Conservation (phyloP, 2,113 vertebrate species). For the Patagioenas fasciata region DNA sequence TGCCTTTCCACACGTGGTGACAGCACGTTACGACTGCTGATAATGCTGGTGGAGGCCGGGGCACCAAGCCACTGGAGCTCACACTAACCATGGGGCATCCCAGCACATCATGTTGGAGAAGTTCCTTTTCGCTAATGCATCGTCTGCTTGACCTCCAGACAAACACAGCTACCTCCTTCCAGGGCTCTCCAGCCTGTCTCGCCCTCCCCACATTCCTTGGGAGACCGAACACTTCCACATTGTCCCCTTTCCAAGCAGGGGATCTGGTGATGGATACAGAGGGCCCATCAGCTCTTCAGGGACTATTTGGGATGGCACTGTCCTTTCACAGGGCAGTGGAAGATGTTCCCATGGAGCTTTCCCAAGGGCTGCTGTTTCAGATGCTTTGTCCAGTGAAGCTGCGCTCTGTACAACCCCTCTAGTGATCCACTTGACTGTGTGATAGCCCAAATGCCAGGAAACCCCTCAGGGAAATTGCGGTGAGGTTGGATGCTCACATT, state of each 20-base stretch:
- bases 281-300: not conserved
- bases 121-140: not conserved
- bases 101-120: not conserved
- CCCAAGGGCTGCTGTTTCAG: not conserved
- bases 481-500: not conserved
- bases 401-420: not conserved
- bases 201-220: not conserved
- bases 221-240: not conserved
- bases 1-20: not conserved
- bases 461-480: not conserved
- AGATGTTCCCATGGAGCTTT: fast-evolving
- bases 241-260: not conserved
- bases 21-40: fast-evolving
- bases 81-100: fast-evolving
- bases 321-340: not conserved
- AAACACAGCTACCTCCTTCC: not conserved
- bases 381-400: not conserved
- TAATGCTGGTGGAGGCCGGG: fast-evolving
- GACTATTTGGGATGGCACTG: fast-evolving
- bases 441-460: not conserved
- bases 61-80: fast-evolving
- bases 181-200: not conserved
- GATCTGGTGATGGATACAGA: not conserved
- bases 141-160: not conserved
- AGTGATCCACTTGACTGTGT: not conserved